Conservation (phyloP, 2,113 vertebrate species). For the Amphiprion percula region DNA sequence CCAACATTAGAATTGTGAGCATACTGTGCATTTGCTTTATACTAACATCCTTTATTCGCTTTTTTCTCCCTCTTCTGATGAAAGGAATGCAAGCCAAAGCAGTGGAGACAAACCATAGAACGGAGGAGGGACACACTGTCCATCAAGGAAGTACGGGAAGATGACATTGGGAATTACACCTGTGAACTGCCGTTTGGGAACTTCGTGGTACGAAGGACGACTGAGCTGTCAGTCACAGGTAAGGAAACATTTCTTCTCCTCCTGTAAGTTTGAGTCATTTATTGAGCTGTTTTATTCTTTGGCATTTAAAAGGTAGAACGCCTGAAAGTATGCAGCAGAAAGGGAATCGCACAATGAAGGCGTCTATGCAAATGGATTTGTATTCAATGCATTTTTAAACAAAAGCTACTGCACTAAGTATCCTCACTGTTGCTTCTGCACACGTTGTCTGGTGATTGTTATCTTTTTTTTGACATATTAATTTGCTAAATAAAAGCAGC, state of each 20-base stretch:
- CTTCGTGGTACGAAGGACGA: slow-evolving; percentile 96
- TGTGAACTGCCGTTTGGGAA: slow-evolving; percentile 96
- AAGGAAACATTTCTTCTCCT: slow-evolving; percentile 55
- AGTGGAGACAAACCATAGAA: slow-evolving; percentile 92
- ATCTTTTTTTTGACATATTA: background rate
- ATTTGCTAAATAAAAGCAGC: background rate
- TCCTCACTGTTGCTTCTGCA: background rate
- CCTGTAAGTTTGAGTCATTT: background rate
- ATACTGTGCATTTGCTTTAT: background rate
- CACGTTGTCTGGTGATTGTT: background rate
- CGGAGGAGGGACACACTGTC: slow-evolving; percentile 91
- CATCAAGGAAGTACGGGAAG: slow-evolving; percentile 95
- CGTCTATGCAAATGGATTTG: background rate
- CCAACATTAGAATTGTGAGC: too few relatives aligned
- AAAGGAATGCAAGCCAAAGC: slow-evolving; percentile 94
- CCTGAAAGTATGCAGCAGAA: background rate
- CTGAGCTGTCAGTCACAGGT: slow-evolving; percentile 98
- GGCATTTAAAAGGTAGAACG: background rate
- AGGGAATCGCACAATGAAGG: background rate
- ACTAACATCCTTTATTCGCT: slow-evolving; percentile 1
- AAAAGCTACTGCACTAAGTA: background rate
- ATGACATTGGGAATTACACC: slow-evolving; percentile 99
- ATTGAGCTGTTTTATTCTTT: background rate
- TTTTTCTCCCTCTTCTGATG: slow-evolving; percentile 38
- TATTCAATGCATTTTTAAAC: background rate